Conservation (phyloP, 2,113 vertebrate species). For the Psammodynastes pulverulentus region DNA sequence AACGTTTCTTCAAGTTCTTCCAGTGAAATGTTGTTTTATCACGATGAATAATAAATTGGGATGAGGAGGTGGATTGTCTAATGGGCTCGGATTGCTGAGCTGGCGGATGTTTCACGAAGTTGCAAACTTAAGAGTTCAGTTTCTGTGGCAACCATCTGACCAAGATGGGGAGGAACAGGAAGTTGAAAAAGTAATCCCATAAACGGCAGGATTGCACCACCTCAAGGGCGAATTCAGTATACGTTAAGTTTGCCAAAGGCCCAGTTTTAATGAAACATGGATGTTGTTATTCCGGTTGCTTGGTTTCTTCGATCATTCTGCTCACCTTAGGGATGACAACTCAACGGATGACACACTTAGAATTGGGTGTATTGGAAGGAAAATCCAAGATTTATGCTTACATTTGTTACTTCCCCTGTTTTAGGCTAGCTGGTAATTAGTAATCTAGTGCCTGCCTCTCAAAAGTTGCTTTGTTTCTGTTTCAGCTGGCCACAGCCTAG, state of each 20-base stretch:
- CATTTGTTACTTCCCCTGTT: neutral
- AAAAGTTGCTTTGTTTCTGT: neutral
- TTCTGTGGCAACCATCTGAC: neutral
- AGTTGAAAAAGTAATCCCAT: neutral
- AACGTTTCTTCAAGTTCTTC: neutral
- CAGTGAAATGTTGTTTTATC: neutral
- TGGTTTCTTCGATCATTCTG: neutral
- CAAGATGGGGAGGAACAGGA: neutral
- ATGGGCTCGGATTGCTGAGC: neutral
- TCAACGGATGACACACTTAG: neutral
- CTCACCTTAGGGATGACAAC: neutral
- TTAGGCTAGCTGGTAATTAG: neutral
- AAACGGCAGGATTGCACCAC: neutral
- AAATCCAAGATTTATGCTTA: neutral
- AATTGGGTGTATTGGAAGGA: neutral
- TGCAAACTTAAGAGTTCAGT: neutral
- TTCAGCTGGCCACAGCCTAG: slow-evolving; percentile 90
- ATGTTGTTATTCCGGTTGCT: neutral
- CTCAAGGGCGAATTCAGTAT: neutral
- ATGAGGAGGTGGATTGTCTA: neutral
- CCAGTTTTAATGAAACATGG: neutral
- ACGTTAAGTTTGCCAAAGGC: neutral
- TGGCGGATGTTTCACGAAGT: neutral
- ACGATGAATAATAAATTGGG: neutral
- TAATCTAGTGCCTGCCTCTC: neutral